Conservation (phyloP, 2,888 invertebrate species). For the Idaea straminata region DNA sequence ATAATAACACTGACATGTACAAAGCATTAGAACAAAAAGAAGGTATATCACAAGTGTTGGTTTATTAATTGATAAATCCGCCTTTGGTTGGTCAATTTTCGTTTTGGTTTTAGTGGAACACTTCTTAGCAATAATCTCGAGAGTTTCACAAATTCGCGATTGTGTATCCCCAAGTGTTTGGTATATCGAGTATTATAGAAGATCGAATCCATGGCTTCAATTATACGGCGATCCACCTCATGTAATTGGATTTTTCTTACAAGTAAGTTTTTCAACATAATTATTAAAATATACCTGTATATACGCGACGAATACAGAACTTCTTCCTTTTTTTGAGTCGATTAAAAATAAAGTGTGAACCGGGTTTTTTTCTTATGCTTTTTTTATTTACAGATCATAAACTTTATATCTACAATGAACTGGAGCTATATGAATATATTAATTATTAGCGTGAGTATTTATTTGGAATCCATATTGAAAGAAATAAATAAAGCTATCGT, state of each 20-base stretch:
- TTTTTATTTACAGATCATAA: slow-evolving; percentile 54
- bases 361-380: slow-evolving; percentile 1
- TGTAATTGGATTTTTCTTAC: slow-evolving; percentile 34
- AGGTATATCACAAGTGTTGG: no score
- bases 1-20: no score
- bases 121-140: slow-evolving; percentile 29
- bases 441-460: slow-evolving; percentile 83
- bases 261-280: slow-evolving; percentile 31
- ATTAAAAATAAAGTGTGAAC: no score
- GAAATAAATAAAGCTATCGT: slow-evolving; percentile 75
- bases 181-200: slow-evolving; percentile 29
- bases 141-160: slow-evolving; percentile 18
- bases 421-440: slow-evolving; percentile 86
- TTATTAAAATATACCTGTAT: slow-evolving; percentile 6
- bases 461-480: slow-evolving; percentile 81
- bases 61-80: no score
- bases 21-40: no score
- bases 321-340: no score
- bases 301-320: no score
- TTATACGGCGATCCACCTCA: slow-evolving; percentile 30
- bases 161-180: slow-evolving; percentile 25
- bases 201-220: slow-evolving; percentile 36
- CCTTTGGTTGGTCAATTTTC: background rate
- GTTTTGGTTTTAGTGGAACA: slow-evolving; percentile 48
- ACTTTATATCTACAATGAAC: slow-evolving; percentile 79